A percentile compares a stretch with the other conserved stretches of the same genome.
These are phyloP conservation scores for Glyphotaelius pellucidus DNA, from an alignment of 2,888 invertebrate genomes.

Conservation along the genomic window DNA sequence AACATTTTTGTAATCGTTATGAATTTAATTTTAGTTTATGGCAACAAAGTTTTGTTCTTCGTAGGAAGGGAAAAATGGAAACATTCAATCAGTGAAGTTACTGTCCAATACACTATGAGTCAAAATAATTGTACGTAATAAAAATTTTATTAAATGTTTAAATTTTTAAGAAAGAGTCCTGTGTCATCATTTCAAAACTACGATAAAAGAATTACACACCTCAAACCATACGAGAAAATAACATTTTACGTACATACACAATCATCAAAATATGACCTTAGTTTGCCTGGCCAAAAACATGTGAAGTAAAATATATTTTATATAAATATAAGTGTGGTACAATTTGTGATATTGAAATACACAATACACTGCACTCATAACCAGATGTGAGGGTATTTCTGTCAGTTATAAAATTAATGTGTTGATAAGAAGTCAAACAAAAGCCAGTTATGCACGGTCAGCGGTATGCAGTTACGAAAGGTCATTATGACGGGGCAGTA, in stretches of 20 bases:
- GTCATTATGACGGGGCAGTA: neutral
- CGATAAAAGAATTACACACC: neutral
- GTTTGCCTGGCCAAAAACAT: neutral
- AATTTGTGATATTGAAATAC: neutral
- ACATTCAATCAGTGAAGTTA: neutral
- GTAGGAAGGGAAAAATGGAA: neutral
- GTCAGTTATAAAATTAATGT: conserved; percentile 22
- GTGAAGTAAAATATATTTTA: neutral
- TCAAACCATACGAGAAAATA: neutral
- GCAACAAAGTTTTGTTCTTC: neutral
- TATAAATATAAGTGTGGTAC: neutral
- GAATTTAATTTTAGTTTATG: neutral
- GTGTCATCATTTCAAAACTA: neutral
- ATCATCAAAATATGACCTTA: neutral
- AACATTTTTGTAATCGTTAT: neutral
- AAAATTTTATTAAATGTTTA: too few species aligned
- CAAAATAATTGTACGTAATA: neutral
- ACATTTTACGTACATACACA: too few species aligned
- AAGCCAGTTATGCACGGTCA: conserved; percentile 20
- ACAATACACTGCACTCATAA: conserved; percentile 27
- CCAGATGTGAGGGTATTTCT: conserved; percentile 40
- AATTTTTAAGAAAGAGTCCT: neutral
- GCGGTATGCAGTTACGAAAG: too few species aligned
- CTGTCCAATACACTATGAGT: neutral
- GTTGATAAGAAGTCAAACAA: neutral